Evolutionary conservation across 1,140 invertebrate genomes (phyloP).

Genomic region (Xylocopa sonorina): DNA sequence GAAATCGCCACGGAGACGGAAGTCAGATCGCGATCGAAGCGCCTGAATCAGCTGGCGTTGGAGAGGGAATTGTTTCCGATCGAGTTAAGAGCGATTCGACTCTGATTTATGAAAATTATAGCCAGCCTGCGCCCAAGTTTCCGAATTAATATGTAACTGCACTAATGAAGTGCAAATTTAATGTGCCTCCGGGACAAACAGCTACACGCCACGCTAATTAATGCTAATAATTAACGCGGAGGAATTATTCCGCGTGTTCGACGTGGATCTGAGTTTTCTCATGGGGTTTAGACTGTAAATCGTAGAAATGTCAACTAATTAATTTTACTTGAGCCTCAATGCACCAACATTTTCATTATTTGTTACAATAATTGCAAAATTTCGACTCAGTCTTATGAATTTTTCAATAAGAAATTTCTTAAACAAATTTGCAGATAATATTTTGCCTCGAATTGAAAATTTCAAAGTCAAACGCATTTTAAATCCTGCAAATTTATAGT

Average conservation of each 20-base stretch:
- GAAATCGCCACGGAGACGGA: neutral
- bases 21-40: neutral
- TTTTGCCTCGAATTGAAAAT: no score
- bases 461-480: no score
- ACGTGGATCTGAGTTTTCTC: no score
- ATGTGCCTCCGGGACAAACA: conserved; percentile 48
- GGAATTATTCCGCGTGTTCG: conserved; percentile 38
- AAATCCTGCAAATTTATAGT: no score
- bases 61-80: conserved; percentile 40
- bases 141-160: conserved; percentile 44
- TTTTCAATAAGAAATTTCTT: no score
- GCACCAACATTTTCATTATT: no score
- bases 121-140: conserved; percentile 34
- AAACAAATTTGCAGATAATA: no score
- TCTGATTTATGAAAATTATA: conserved; percentile 56
- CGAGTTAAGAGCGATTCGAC: conserved; percentile 35
- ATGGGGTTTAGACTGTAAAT: no score
- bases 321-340: no score
- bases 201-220: conserved; percentile 34
- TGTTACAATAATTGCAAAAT: no score
- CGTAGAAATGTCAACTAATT: no score
- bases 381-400: no score
- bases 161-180: conserved; percentile 54
- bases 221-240: conserved; percentile 45
- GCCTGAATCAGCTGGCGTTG: neutral